Percentiles rank a stretch among this genome's conserved stretches.
Conservation (phyloP, 1,140 invertebrate species). For the Drosophila tani region DNA sequence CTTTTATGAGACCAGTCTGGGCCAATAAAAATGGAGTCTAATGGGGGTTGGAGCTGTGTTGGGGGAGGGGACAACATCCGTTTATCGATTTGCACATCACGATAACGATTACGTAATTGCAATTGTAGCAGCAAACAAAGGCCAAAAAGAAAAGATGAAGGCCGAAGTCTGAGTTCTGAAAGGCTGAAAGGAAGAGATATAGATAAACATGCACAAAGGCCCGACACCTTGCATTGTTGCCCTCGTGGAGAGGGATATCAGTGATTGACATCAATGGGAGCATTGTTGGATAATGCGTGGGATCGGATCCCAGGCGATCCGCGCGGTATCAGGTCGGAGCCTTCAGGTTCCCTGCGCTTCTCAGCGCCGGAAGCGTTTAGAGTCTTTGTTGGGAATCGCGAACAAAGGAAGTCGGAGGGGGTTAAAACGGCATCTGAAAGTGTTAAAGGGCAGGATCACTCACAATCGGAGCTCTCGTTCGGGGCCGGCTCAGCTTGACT, state of each 20-base stretch:
- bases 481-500: conserved; percentile 63
- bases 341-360: neutral
- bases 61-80: conserved; percentile 50
- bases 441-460: conserved; percentile 74
- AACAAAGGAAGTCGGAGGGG: conserved; percentile 26
- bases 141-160: conserved; percentile 9
- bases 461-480: conserved; percentile 40
- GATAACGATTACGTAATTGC: conserved; percentile 76
- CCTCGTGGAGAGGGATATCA: conserved; percentile 32
- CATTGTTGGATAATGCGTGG: conserved; percentile 58
- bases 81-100: conserved; percentile 60
- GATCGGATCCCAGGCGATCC: conserved; percentile 43
- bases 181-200: conserved; percentile 40
- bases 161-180: conserved; percentile 6
- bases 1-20: conserved; percentile 60
- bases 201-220: conserved; percentile 34
- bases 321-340: neutral
- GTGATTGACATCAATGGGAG: conserved; percentile 59
- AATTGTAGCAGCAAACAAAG: conserved; percentile 62
- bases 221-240: conserved; percentile 51
- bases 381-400: conserved; percentile 33
- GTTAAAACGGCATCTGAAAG: conserved; percentile 47
- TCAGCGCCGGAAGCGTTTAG: conserved; percentile 73
- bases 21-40: conserved; percentile 56
- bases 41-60: conserved; percentile 12